Conservation (phyloP, 2,113 vertebrate genomes). For the Tupaia tana region DNA sequence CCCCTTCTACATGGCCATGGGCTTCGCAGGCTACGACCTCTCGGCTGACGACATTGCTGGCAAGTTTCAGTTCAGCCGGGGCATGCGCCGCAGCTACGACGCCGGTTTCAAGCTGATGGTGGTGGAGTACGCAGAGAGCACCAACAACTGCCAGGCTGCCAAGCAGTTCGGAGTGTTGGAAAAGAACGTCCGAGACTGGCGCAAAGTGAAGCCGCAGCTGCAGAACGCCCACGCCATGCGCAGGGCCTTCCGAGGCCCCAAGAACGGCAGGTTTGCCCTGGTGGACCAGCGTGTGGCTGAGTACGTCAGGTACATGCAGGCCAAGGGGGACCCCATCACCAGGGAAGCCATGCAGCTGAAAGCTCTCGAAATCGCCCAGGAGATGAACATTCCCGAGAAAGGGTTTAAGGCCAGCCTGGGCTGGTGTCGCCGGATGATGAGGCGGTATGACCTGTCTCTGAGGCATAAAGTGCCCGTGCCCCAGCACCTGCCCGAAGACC, state of each 20-base stretch:
- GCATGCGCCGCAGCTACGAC: slow-evolving; percentile 80
- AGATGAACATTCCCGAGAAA: slow-evolving; percentile 82
- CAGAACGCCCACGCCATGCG: slow-evolving; percentile 81
- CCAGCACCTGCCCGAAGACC: slow-evolving; percentile 78
- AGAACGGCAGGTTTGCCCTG: slow-evolving; percentile 80
- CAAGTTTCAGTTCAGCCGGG: slow-evolving; percentile 74
- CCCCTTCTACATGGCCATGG: slow-evolving; percentile 81
- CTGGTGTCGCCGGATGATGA: slow-evolving; percentile 81
- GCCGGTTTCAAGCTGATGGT: slow-evolving; percentile 81
- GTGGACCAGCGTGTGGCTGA: slow-evolving; percentile 82
- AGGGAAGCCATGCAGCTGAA: slow-evolving; percentile 82
- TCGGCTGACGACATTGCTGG: slow-evolving; percentile 57
- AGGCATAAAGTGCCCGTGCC: slow-evolving; percentile 77
- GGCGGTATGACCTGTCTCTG: slow-evolving; percentile 78
- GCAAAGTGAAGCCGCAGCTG: slow-evolving; percentile 81
- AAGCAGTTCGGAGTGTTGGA: slow-evolving; percentile 82
- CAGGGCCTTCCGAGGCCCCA: slow-evolving; percentile 80
- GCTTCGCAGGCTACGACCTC: slow-evolving; percentile 75
- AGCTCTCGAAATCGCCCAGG: slow-evolving; percentile 79
- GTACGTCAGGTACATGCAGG: slow-evolving; percentile 80
- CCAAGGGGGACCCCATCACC: slow-evolving; percentile 81
- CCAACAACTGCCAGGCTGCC: slow-evolving; percentile 83
- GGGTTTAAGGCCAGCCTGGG: slow-evolving; percentile 82
- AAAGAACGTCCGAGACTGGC: slow-evolving; percentile 82
- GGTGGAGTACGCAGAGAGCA: slow-evolving; percentile 77